These are phyloP conservation scores for Microdon myrmicae DNA, from an alignment of 2,888 invertebrate species.

Conservation along the genomic window DNA sequence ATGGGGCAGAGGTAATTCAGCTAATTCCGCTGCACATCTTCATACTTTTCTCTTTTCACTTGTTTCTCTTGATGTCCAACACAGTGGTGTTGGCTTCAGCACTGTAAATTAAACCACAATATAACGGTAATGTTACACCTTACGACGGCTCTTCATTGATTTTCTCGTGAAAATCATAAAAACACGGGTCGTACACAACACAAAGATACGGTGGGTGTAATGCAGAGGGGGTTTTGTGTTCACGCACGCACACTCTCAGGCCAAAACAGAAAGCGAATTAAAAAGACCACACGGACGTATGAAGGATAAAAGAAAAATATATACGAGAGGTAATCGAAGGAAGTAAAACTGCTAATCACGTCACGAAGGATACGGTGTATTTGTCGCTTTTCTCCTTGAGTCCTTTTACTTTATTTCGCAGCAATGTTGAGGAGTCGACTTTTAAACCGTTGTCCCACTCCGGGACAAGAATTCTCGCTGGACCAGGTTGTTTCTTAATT, in stretches of 20 bases:
- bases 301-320: constrained; percentile 26
- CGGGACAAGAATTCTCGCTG: too few species aligned
- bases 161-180: constrained; percentile 48
- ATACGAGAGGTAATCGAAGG: not conserved
- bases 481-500: constrained; percentile 49
- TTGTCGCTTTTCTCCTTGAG: constrained; percentile 6
- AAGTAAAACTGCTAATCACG: constrained; percentile 23
- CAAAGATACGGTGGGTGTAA: constrained; percentile 16
- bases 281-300: constrained; percentile 8
- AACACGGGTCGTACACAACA: constrained; percentile 15
- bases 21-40: constrained; percentile 34
- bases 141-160: constrained; percentile 43
- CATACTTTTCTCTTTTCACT: not conserved
- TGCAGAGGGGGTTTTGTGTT: constrained; percentile 25
- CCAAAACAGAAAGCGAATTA: constrained; percentile 4
- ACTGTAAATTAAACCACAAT: constrained; percentile 24
- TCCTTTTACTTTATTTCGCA: constrained; percentile 11
- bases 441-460: constrained; percentile 31
- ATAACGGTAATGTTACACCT: constrained; percentile 23
- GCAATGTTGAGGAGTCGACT: constrained; percentile 35
- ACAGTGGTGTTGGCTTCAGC: constrained; percentile 7
- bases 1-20: constrained; percentile 13
- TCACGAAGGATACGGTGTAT: too few species aligned
- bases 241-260: constrained; percentile 11
- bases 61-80: constrained; percentile 36